Evolutionary conservation across 1,140 invertebrate genomes (phyloP).

Genomic region (Colletes gigas): DNA sequence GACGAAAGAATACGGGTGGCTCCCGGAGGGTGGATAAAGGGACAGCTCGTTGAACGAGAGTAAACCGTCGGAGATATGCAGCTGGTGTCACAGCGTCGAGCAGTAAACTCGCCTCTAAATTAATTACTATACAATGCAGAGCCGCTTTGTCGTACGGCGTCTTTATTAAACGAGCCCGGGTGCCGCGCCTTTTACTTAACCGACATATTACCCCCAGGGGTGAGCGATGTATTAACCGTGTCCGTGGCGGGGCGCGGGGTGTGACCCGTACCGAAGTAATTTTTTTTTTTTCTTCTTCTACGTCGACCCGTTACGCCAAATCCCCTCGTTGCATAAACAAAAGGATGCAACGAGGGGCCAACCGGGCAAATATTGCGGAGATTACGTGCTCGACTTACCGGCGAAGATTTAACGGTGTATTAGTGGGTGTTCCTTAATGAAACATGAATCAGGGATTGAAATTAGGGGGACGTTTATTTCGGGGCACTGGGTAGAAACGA

Average conservation of each 20-base stretch:
- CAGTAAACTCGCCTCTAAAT: slow-evolving; percentile 56
- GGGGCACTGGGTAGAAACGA: no score
- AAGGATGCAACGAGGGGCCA: slow-evolving; percentile 19
- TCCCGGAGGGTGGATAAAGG: not conserved
- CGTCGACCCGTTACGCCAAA: not conserved
- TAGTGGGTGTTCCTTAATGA: slow-evolving; percentile 9
- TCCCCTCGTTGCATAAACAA: slow-evolving; percentile 8
- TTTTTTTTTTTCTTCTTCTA: no score
- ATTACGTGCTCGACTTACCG: slow-evolving; percentile 27
- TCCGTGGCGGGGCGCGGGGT: no score
- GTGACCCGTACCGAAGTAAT: slow-evolving; percentile 13
- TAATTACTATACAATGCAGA: slow-evolving; percentile 66
- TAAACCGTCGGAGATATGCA: not conserved
- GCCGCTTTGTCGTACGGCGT: slow-evolving; percentile 55
- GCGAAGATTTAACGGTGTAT: slow-evolving; percentile 18
- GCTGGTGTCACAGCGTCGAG: not conserved
- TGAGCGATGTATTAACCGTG: slow-evolving; percentile 38
- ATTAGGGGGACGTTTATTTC: not conserved
- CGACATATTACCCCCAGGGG: slow-evolving; percentile 62
- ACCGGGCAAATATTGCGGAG: slow-evolving; percentile 3
- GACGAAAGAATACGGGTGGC: not conserved
- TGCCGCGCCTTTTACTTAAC: slow-evolving; percentile 64
- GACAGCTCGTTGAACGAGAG: slow-evolving; percentile 14
- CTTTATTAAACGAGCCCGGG: slow-evolving; percentile 70
- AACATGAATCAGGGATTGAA: slow-evolving; percentile 6